A percentile compares a stretch with the other conserved stretches of the same genome.
These are phyloP conservation scores for Chaenocephalus aceratus DNA, from an alignment of 2,113 vertebrate genomes.

Conservation along the genomic window DNA sequence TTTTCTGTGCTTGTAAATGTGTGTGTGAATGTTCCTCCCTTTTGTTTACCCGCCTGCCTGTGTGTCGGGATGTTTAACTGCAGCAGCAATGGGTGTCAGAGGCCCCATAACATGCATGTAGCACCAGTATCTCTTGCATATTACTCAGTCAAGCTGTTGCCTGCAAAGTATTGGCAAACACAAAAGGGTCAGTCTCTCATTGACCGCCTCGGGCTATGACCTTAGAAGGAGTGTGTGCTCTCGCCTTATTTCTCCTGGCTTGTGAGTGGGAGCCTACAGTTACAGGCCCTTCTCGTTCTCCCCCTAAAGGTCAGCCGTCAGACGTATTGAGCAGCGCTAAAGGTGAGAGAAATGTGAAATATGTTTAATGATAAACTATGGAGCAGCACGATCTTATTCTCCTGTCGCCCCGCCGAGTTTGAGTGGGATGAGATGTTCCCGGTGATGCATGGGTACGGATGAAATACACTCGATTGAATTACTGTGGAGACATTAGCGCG, in stretches of 20 bases:
- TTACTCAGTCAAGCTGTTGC: slow-evolving; percentile 34
- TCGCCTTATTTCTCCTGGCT: slow-evolving; percentile 23
- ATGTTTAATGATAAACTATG: slow-evolving; percentile 71
- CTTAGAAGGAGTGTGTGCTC: slow-evolving; percentile 50
- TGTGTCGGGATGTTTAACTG: slow-evolving; percentile 20
- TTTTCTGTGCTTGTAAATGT: slow-evolving; percentile 10
- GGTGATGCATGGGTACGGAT: not conserved
- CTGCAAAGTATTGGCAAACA: slow-evolving; percentile 56
- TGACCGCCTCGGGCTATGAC: slow-evolving; percentile 66
- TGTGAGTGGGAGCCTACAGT: slow-evolving; percentile 68
- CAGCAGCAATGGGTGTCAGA: slow-evolving; percentile 42
- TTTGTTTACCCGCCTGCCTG: slow-evolving; percentile 44
- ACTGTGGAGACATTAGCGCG: not conserved
- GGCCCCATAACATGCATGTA: slow-evolving; percentile 13
- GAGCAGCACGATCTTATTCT: slow-evolving; percentile 17
- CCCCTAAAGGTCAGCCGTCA: slow-evolving; percentile 84
- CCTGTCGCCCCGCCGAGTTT: slow-evolving; percentile 6
- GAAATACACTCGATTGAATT: not conserved
- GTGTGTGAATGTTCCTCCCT: slow-evolving; percentile 26
- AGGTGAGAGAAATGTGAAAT: slow-evolving; percentile 80
- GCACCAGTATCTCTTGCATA: slow-evolving; percentile 10
- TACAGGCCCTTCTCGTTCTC: slow-evolving; percentile 72
- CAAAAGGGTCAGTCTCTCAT: slow-evolving; percentile 71
- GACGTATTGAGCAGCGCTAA: slow-evolving; percentile 81
- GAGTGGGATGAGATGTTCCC: slow-evolving; percentile 30